Evolutionary conservation across 2,888 invertebrate species (phyloP), one percentile per base, ranked within the genome.

Genomic region (Ormyrus pomaceus): DNA sequence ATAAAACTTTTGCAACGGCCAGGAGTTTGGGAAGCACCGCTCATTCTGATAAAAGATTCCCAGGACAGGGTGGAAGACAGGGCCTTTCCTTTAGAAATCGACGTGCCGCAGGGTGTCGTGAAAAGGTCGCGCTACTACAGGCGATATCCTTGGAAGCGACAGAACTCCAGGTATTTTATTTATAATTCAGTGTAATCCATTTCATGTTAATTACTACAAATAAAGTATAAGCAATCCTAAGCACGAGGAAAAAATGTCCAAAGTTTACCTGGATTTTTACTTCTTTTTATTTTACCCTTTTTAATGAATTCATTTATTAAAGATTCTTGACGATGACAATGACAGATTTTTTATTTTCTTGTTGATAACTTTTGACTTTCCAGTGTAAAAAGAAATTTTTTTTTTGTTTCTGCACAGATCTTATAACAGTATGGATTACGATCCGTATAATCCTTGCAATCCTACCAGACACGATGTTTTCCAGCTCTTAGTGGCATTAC

Each of bases 401-500:
- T 2, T 62, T 13, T 1, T 11, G 56, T 59, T 72, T 19, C 56
- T 81, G 74, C 78, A 5, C 69, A 79, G 80, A 59, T 77, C 80
- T 84, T 83, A 74, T 73, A 84, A 82, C 8, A 82, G 84, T 84
- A 93, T 93, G 87, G 93, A 93, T 84, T 92, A 93, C 45, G 93
- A 93, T 84, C 90, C 92, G 79, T 77, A 84, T 11, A 93, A 93
- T 83, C 90, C 93, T 83, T 94, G 94, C 85, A 93, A 92, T 75
- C 94, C 94, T n/a, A 92, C 92, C 78, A 92, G 93, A 85, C 92
- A 93, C 84, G 94, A 94, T 86, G 93, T 94, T 59, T 93, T 92
- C 85, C 92, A 93, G 84, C 89, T 94, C 4, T 86, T 94, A 79
- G 91, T 93, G 10, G 94, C 94, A 61, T 88, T 94, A 6, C 94